Base-by-base conservation (phyloP, 1,140 invertebrate species). In the Notospermus geniculatus region DNA sequence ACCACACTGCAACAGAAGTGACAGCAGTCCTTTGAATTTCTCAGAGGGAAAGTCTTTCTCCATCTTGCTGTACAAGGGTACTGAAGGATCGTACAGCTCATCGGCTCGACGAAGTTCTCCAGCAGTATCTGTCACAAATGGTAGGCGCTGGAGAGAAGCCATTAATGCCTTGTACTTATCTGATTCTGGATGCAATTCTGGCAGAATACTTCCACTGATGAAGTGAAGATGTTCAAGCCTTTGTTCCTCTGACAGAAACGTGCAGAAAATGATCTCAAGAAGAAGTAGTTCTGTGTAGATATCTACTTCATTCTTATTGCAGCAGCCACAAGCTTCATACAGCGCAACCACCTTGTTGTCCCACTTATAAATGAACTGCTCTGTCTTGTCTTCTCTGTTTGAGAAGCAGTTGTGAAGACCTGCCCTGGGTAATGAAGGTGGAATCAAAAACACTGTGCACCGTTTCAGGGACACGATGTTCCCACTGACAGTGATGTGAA, bases 11-110 rank as follows among this genome's bases (percentile, higher is more conserved):
- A 15, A 2, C 15, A 74, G 41, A 39, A 70, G 59, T 11, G 17
- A n/a, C 17, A 50, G 15, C 58, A 63, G 68, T 27, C 56, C 52
- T 0, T 0, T 1, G 15, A 60, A 68, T 22, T 43, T 45, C 28
- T 46, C 28, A 17, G 63, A 62, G 5, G 62, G 63, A 52, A 71
- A 68, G 2, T 62, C 46, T 0, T 27, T 2, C 5, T 57, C 41
- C 68, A 73, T 70, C 11, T 30, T 23, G 28, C 28, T 54, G 52
- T 71, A 67, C 0, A 73, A 2, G 25, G 57, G 23, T 52, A 66
- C 56, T 17, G 46, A 23, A 0, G 53, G 56, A 62, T 67, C 57
- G 57, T 63, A 68, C 30, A 71, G 65, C 11, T 45, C 22, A n/a
- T 22, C 53, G 7, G 64, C 66, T 19, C 30, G 36, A 2, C 13